Conservation (phyloP, 2,113 vertebrate genomes). For the Percopsis transmontana region DNA sequence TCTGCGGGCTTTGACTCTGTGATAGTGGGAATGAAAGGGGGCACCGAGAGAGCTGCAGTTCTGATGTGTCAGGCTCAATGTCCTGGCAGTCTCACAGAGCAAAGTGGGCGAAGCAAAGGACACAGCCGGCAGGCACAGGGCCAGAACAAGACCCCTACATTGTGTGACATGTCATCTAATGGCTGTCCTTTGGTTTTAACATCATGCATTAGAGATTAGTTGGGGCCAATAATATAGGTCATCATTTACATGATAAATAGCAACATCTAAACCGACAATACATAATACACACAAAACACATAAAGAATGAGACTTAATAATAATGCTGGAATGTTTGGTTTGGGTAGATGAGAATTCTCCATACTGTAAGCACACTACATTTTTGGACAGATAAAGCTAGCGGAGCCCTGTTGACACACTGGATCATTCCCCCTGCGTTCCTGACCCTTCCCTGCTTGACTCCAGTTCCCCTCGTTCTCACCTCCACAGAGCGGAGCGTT, state of each 20-base stretch:
- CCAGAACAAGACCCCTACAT: constrained; percentile 69
- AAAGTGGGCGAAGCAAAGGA: constrained; percentile 76
- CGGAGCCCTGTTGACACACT: constrained; percentile 72
- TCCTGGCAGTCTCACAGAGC: constrained; percentile 73
- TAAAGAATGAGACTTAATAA: not conserved
- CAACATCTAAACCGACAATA: constrained; percentile 26
- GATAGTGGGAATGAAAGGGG: constrained; percentile 77
- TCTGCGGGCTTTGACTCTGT: constrained; percentile 76
- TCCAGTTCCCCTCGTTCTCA: constrained; percentile 61
- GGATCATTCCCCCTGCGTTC: constrained; percentile 76
- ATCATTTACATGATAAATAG: constrained; percentile 48
- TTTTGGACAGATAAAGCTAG: constrained; percentile 56
- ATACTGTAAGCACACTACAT: constrained; percentile 67
- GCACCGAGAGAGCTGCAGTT: constrained; percentile 76
- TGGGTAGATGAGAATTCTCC: constrained; percentile 40
- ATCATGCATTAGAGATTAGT: constrained; percentile 58
- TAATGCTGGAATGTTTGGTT: not conserved
- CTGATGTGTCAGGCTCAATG: constrained; percentile 79
- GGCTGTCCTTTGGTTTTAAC: constrained; percentile 74
- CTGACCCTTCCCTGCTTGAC: constrained; percentile 76
- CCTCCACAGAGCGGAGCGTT: constrained; percentile 72
- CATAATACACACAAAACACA: constrained; percentile 17
- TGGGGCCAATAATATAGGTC: constrained; percentile 64
- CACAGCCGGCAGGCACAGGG: constrained; percentile 75
- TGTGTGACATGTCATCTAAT: constrained; percentile 76